Base-by-base conservation (phyloP, 2,888 invertebrate genomes). In the Hemithea aestivaria region DNA sequence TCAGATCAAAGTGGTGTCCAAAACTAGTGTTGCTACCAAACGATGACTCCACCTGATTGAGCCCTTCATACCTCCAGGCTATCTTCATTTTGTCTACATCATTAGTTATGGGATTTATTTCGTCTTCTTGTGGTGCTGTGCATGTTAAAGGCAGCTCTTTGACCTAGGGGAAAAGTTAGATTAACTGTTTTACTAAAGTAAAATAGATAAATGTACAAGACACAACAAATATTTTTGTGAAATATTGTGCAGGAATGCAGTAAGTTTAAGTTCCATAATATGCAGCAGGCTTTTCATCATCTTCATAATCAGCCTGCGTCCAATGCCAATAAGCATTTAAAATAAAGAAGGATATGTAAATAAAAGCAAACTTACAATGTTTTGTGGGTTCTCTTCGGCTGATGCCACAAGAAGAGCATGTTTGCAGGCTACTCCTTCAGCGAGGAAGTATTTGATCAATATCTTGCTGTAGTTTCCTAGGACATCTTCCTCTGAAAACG, bases 1-100 rank as follows among this genome's bases (percentile, higher is more conserved):
- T 92, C 11, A 96, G 80, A 80, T 96, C 96, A 81, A 93, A 96
- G 65, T 92, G 91, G 70, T 96, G 94, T 0, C 95, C 94, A 74
- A 93, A 92, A 51, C 73, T 80, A 26, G 76, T 73, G 49, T 66
- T 77, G 46, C 58, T 78, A 53, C 81, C 88, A 79, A 75, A 85
- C 53, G 71, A 89, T 56, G 60, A 82, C 49, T 92, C 90, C 0
- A 91, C 87, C 40, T 90, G 85, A 20, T 89, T 90, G 51, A 95
- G 87, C 46, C 94, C 92, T 66, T 94, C 93, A 74, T 97, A 97
- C 41, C 96, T 88, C 94, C 96, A 97, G 0, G 97, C 97, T 69
- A 97, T 97, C 69, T 93, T 92, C 91, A 97, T 91, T 54, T 92
- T 91, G 50, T 90, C 89, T 22, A 79, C 64, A 40, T 60, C 63